Evolutionary conservation across 2,797 vertebrate genomes (phyloP).

Genomic region (Cheirogaleus major): DNA sequence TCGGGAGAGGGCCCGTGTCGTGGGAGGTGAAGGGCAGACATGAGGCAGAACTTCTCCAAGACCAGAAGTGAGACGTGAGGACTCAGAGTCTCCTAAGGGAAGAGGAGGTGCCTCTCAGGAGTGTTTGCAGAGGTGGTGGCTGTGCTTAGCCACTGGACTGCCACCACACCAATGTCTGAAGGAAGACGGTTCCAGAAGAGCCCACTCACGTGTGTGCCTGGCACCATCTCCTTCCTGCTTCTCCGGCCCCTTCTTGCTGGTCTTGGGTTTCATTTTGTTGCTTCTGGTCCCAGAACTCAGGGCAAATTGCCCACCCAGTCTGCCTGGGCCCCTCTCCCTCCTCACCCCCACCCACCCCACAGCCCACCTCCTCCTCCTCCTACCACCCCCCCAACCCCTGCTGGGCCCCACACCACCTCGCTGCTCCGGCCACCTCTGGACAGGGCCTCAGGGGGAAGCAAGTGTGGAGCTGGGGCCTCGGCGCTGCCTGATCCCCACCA

Average conservation of each 20-base stretch:
- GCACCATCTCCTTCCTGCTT: neutral
- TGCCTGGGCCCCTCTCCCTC: neutral
- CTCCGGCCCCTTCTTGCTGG: neutral
- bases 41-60: neutral
- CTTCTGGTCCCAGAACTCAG: neutral
- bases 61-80: neutral
- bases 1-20: neutral
- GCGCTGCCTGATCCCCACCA: neutral
- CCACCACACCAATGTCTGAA: neutral
- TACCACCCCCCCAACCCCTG: fast-evolving
- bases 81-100: neutral
- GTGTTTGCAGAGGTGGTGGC: neutral
- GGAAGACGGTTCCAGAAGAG: neutral
- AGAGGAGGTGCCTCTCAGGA: neutral
- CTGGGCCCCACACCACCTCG: neutral
- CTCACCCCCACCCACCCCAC: neutral
- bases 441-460: neutral
- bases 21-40: neutral
- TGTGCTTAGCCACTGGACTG: neutral
- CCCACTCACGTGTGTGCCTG: fast-evolving
- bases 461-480: neutral
- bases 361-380: neutral
- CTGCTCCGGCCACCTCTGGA: neutral
- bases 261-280: neutral
- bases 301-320: neutral